Conservation (phyloP, 2,888 invertebrate genomes). For the Tachystola acroxantha region DNA sequence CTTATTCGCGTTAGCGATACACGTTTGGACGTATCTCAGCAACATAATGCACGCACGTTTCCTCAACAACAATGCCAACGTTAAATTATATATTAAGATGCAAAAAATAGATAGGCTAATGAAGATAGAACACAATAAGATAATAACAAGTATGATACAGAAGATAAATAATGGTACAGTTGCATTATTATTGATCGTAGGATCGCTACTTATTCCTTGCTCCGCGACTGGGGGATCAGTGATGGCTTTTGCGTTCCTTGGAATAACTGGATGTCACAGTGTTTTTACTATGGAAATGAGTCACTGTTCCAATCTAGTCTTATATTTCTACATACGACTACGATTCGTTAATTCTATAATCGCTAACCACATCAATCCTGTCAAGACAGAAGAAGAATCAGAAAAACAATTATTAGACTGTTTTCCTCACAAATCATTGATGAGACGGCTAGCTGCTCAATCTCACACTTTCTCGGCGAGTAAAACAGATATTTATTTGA, state of each 20-base stretch:
- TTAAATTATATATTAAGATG: constrained; percentile 36
- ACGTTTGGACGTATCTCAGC: constrained; percentile 22
- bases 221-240: neutral
- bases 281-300: neutral
- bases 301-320: constrained; percentile 6
- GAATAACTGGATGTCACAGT: neutral
- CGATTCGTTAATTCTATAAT: constrained; percentile 6
- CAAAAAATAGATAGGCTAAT: constrained; percentile 48
- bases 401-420: neutral
- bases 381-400: neutral
- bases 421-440: neutral
- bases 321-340: constrained; percentile 9
- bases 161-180: neutral
- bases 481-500: constrained; percentile 5
- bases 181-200: constrained; percentile 4
- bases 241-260: constrained; percentile 3
- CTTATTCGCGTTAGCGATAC: constrained; percentile 8
- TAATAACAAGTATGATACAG: neutral
- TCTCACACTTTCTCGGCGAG: constrained; percentile 1
- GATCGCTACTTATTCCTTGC: constrained; percentile 13
- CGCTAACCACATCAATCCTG: neutral
- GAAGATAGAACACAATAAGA: constrained; percentile 30
- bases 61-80: constrained; percentile 33
- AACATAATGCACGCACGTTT: constrained; percentile 41
- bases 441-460: neutral